Evolutionary conservation across 2,113 vertebrate genomes (phyloP).

Genomic region (Eublepharis macularius): DNA sequence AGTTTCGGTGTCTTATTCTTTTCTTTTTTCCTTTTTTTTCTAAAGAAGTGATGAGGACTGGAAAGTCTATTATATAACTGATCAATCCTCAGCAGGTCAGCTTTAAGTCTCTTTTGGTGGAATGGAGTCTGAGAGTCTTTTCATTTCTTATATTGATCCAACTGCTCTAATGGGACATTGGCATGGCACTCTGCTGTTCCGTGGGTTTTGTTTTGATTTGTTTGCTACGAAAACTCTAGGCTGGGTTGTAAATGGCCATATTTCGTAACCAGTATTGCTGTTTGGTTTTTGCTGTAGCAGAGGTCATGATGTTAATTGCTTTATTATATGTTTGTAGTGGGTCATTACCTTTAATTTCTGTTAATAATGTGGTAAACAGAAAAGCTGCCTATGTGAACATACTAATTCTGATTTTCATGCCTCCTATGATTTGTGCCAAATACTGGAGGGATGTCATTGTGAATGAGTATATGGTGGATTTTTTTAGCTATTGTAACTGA

Average conservation of each 20-base stretch:
- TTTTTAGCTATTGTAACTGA: not conserved
- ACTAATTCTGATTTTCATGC: not conserved
- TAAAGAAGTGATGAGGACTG: slow-evolving; percentile 19
- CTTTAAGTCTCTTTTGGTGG: slow-evolving; percentile 36
- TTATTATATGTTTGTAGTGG: slow-evolving; percentile 18
- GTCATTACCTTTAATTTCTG: slow-evolving; percentile 23
- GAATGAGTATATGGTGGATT: not conserved
- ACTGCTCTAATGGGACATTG: slow-evolving; percentile 43
- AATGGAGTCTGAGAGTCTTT: slow-evolving; percentile 56
- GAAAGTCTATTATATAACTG: slow-evolving; percentile 45
- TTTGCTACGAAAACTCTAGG: slow-evolving; percentile 19
- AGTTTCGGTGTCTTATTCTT: not conserved
- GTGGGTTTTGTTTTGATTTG: slow-evolving; percentile 39
- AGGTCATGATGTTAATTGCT: slow-evolving; percentile 34
- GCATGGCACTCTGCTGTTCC: slow-evolving; percentile 21
- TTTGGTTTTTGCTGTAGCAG: slow-evolving; percentile 27
- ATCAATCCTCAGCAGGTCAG: slow-evolving; percentile 55
- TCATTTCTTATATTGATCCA: slow-evolving; percentile 58
- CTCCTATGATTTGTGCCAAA: not conserved
- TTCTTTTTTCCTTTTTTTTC: slow-evolving; percentile 18
- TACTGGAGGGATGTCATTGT: not conserved
- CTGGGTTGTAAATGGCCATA: slow-evolving; percentile 37
- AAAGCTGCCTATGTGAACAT: not conserved
- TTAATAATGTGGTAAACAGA: not conserved
- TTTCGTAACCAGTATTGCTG: slow-evolving; percentile 28